These are phyloP conservation scores for Stenchaetothrips biformis DNA, from an alignment of 2,888 invertebrate species.

Conservation along the genomic window DNA sequence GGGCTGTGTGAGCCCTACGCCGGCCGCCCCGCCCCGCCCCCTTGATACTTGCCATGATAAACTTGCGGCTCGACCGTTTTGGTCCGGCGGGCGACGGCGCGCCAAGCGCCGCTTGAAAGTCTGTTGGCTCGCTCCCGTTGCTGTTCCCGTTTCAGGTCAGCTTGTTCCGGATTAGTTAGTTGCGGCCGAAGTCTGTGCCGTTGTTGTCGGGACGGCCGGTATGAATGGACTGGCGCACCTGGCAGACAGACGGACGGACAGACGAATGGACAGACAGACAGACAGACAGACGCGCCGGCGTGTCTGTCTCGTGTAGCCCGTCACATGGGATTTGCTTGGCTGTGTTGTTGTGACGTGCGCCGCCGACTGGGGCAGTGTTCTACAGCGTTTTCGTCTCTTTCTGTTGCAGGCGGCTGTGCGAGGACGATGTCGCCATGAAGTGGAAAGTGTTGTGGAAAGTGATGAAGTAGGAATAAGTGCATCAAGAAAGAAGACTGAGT, in stretches of 20 bases:
- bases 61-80: background rate
- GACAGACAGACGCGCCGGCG: too few species aligned
- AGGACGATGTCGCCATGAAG: constrained; percentile 35
- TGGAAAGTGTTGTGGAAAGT: constrained; percentile 34
- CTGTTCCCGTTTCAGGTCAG: background rate
- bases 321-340: too few species aligned
- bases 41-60: constrained; percentile 19
- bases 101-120: background rate
- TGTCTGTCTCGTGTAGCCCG: too few species aligned
- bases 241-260: too few species aligned
- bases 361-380: too few species aligned
- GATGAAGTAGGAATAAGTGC: constrained; percentile 23
- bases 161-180: too few species aligned
- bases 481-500: constrained; percentile 23
- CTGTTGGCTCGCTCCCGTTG: background rate
- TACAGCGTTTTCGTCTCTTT: background rate
- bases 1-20: background rate
- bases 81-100: background rate
- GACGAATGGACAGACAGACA: too few species aligned
- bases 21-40: background rate
- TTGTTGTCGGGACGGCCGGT: too few species aligned
- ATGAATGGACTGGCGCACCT: too few species aligned
- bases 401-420: constrained; percentile 34
- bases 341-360: too few species aligned
- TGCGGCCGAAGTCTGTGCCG: too few species aligned